Evolutionary conservation across 1,140 invertebrate species (phyloP), one percentile per base, ranked within the genome.

Genomic region (Drosophila littoralis): DNA sequence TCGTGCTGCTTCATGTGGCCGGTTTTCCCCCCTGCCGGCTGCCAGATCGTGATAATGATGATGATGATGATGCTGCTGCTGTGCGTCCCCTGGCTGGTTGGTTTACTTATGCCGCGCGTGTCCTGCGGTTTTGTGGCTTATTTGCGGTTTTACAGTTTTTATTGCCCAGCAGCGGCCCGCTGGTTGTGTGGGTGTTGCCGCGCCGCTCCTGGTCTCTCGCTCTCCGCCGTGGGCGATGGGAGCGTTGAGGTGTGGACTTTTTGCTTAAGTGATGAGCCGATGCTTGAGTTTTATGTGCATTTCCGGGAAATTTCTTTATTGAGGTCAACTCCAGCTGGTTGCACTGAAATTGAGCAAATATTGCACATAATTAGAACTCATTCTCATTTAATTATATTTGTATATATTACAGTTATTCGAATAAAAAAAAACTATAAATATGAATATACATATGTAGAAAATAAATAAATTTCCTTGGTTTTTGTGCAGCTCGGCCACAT

Each of bases 111-210:
- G 78, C 52, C 35, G 54, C 84, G 84, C 84, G 84, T 89, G 84
- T 89, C 61, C 70, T 80, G 84, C 75, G 77, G 80, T 66, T 88
- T 61, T 69, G 73, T 77, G 80, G 84, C 73, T 88, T 88, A 82
- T 85, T 85, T 84, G 81, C 68, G 81, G 77, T 85, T 79, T 75
- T 74, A 76, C 59, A 61, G 58, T 64, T 69, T 80, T 86, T 80
- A 84, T 81, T 71, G 63, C 70, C 57, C 57, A 52, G 45, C 46
- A 57, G 50, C 51, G 36, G 54, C 80, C 81, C 51, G 76, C 75
- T 75, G 79, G n/a, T 36, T 45, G 71, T 76, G 83, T 79, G 83
- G 79, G 71, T 77, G 79, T 88, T 58, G 12, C 7, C 52, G 36
- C 17, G 17, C 22, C 4, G 9, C 73, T 55, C 17, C 63, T 73